Evolutionary conservation across 2,113 vertebrate genomes (phyloP), one percentile per base, ranked within the genome.

Genomic region (Carassius carassius): DNA sequence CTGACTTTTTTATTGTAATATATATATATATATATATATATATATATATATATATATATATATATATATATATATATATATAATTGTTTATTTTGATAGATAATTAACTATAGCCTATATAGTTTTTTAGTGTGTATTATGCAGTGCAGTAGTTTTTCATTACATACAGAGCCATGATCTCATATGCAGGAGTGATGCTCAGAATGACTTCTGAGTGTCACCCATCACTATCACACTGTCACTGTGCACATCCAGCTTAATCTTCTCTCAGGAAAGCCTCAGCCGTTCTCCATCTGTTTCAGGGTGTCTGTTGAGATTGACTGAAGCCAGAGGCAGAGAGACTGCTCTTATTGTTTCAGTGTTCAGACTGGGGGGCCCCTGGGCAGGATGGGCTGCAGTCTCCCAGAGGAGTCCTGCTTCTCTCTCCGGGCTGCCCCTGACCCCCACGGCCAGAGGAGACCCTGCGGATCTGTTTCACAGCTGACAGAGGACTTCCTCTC

Each of bases 391-490:
- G 89, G 84, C 90, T 86, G 70, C 91, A 84, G 90, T 65, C 88
- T 94, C 92, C 91, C 90, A 86, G 17, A 90, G 91, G 92, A 92
- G 74, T 84, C 37, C 84, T 90, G 12, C 14, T 17, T 35, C 51
- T 25, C 81, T 86, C 62, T 84, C 63, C 81, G 78, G 86, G 77
- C 65, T 73, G 81, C 87, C 84, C 75, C 89, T 85, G 81, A 86
- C 73, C 86, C 84, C 72, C 83, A 77, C 86, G 87, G 87, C 91
- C 86, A 83, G 74, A 87, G 86, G 87, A 90, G 72, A 70, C 12
- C 74, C 72, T 25, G 67, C 83, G 73, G 92, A 93, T 92, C 89
- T 62, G 78, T 92, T 93, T 91, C 90, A 88, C 92, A 92, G 92
- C 91, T 93, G 93, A 92, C 89, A 56, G 76, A 84, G 80, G 25